phyloP scores from a whole-genome alignment of 2,113 vertebrate species.

The Oreotrochilus melanogaster region DNA sequence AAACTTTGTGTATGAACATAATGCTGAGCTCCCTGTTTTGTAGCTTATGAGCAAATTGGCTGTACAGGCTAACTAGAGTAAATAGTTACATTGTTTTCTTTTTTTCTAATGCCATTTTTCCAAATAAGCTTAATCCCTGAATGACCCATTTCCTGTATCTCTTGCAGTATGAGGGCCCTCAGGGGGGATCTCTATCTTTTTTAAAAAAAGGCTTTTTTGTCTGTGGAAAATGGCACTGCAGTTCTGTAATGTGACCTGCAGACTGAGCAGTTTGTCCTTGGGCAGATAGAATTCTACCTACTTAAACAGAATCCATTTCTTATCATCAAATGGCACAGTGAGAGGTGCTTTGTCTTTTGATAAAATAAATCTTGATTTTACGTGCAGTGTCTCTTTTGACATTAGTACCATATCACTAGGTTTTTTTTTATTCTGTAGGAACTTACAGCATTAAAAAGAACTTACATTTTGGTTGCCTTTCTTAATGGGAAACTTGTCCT shows the following conservation, averaged over 20 bases:
- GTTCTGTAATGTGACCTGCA: background rate
- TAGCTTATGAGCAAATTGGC: background rate
- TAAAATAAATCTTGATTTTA: background rate
- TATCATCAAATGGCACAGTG: background rate
- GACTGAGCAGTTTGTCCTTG: background rate
- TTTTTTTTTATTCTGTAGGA: background rate
- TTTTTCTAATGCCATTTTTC: constrained; percentile 27
- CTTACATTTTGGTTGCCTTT: background rate
- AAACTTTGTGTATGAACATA: background rate
- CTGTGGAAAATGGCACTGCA: background rate
- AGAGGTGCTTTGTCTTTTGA: constrained; percentile 3
- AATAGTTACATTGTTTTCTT: constrained; percentile 43
- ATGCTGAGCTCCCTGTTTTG: background rate
- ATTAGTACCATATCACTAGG: background rate
- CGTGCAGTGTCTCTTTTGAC: background rate
- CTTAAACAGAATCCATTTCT: background rate
- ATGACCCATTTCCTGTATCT: constrained; percentile 60
- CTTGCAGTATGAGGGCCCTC: constrained; percentile 25
- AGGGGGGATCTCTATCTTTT: constrained; percentile 29
- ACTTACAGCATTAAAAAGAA: background rate
- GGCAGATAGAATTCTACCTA: constrained; percentile 14
- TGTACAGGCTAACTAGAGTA: background rate
- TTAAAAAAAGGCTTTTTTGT: constrained; percentile 63
- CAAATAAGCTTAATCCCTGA: constrained; percentile 50
- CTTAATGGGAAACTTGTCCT: background rate